Evolutionary conservation across 1,140 invertebrate species (phyloP).

Genomic region (Zelostemma sp.): DNA sequence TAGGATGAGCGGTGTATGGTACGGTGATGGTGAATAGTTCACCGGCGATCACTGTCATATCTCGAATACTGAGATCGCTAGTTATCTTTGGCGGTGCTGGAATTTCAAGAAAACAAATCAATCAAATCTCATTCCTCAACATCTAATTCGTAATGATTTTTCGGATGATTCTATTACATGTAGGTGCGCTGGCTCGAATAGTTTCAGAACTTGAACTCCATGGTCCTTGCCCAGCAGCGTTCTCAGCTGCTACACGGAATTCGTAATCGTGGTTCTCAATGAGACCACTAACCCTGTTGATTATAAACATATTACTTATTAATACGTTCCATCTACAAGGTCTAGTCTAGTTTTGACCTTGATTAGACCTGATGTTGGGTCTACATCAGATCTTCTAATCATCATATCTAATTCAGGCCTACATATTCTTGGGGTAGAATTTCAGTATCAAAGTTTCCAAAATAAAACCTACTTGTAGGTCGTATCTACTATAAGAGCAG

Average conservation of each 20-base stretch:
- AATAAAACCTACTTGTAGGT: constrained; percentile 74
- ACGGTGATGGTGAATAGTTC: constrained; percentile 97
- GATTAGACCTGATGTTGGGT: too few species aligned
- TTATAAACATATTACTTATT: too few species aligned
- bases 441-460: too few species aligned
- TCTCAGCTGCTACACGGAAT: constrained; percentile 96
- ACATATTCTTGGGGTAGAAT: too few species aligned
- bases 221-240: constrained; percentile 93
- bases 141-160: too few species aligned
- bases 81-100: constrained; percentile 89
- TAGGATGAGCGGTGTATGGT: constrained; percentile 91
- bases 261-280: constrained; percentile 97
- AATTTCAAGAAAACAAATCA: constrained; percentile 38
- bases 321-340: too few species aligned
- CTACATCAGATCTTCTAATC: too few species aligned
- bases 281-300: constrained; percentile 82
- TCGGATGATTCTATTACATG: constrained; percentile 74
- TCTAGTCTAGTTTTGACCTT: too few species aligned
- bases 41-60: constrained; percentile 95
- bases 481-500: constrained; percentile 84
- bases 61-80: constrained; percentile 90
- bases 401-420: too few species aligned
- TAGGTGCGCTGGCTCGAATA: constrained; percentile 88
- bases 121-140: too few species aligned
- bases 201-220: constrained; percentile 92